A percentile compares a stretch with the other conserved stretches of the same genome.
phyloP scores from a whole-genome alignment of 2,113 vertebrate species.

The Bungarus multicinctus region DNA sequence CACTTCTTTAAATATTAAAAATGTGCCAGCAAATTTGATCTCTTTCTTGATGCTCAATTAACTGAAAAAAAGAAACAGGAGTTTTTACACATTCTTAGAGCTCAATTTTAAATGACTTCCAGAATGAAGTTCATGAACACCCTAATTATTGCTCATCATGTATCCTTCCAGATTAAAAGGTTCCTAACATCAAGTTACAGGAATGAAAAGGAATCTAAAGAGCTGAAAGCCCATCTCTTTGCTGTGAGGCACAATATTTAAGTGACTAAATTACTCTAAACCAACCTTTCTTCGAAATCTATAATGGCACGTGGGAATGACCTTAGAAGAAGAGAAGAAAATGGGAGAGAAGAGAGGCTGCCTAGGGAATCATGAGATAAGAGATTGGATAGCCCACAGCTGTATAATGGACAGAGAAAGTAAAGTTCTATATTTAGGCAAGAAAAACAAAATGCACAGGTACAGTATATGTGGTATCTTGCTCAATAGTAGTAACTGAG shows the following conservation, averaged over 20 bases:
- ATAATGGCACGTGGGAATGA: not conserved
- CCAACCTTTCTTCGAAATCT: not conserved
- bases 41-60: slow-evolving; percentile 36
- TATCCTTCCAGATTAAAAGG: not conserved
- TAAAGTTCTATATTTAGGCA: too few species aligned
- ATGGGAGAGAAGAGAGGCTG: not conserved
- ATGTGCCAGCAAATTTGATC: slow-evolving; percentile 34
- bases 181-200: not conserved
- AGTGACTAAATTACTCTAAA: not conserved
- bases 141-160: not conserved
- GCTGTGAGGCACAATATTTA: not conserved
- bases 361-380: not conserved
- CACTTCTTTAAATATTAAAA: slow-evolving; percentile 40
- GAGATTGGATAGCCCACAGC: not conserved
- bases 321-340: not conserved
- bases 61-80: not conserved
- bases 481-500: too few species aligned
- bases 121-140: not conserved
- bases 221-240: not conserved
- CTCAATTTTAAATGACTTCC: slow-evolving; percentile 28
- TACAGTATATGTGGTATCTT: too few species aligned
- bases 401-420: not conserved
- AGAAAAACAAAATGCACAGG: too few species aligned
- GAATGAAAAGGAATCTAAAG: not conserved
- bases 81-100: not conserved